Base-by-base conservation (phyloP, 2,888 invertebrate species). In the Eutolmus rufibarbis region DNA sequence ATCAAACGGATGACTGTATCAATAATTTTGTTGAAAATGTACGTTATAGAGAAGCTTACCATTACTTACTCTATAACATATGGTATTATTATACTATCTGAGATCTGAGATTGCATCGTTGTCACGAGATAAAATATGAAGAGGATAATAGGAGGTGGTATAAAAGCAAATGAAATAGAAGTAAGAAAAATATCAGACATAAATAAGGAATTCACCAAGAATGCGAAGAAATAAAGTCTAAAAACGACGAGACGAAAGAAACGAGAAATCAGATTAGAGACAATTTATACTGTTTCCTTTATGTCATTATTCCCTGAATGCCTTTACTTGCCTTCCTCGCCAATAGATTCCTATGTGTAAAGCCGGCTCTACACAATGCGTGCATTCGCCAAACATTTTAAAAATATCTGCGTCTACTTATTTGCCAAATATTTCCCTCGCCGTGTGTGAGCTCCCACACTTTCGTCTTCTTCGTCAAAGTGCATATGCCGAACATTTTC, bases 211-310 rank as follows among this genome's bases (percentile, higher is more conserved):
- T 46, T 43, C 85, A 66, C 74, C 14, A 46, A 46, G 23, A 74
- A 46, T 28, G 56, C 43, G 76, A 31, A 37, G 23, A 87, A 43
- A 74, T 76, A 40, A 40, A 51, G 76, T 34, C 40, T n/a, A 40
- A 28, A 57, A 31, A 74, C 19, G 34, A 16, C 46, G 82, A 56
- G 37, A 51, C 2, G 37, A 82, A 79, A 82, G 76, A 74, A 74
- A 51, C 57, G 28, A 76, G 40, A 87, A 87, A 87, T 87, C 82
- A 87, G 78, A 87, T 87, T 87, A 87, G n/a, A 84, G 76, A 85
- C 87, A 84, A 85, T 87, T 87, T 87, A 84, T 87, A 78, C 85
- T 85, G 51, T 66, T 85, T 87, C 82, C 37, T 57, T 87, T 34
- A 77, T 87, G 87, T 87, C 78, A 77, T 77, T 84, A 77, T 76